phyloP scores from a whole-genome alignment of 2,888 invertebrate genomes.

The Pseudanteris insignis region DNA sequence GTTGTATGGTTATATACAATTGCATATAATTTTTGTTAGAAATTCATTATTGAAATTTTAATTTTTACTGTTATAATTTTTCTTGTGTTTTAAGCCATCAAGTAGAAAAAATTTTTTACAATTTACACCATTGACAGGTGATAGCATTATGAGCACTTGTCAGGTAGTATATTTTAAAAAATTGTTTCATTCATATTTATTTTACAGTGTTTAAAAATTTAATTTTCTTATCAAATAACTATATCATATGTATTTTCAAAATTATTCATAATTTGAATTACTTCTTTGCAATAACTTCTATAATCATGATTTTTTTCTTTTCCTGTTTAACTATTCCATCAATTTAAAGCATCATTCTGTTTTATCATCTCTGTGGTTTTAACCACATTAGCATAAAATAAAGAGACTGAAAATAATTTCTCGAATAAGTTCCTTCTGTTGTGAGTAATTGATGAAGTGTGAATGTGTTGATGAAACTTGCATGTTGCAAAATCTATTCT shows the following conservation, averaged over 20 bases:
- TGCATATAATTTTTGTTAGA: too few relatives aligned
- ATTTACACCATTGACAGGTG: conserved; percentile 51
- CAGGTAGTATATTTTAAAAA: conserved; percentile 52
- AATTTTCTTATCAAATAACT: too few relatives aligned
- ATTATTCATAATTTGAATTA: too few relatives aligned
- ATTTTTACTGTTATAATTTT: too few relatives aligned
- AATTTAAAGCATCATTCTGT: too few relatives aligned
- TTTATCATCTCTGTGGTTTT: conserved; percentile 2
- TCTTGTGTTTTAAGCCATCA: conserved; percentile 18
- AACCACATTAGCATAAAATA: conserved; percentile 9
- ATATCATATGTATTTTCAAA: too few relatives aligned
- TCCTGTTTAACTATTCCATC: too few relatives aligned
- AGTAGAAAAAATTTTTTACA: conserved; percentile 52
- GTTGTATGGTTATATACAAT: too few relatives aligned
- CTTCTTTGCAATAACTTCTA: too few relatives aligned
- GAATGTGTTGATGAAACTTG: conserved; percentile 33
- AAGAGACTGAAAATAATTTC: conserved; percentile 14
- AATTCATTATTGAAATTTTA: too few relatives aligned
- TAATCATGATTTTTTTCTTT: too few relatives aligned
- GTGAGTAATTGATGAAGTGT: conserved; percentile 35
- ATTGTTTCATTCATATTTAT: conserved; percentile 33
- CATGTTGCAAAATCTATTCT: conserved; percentile 33
- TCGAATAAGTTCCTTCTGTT: conserved; percentile 28
- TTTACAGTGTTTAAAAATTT: background rate
- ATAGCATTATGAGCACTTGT: conserved; percentile 44